Conservation (phyloP, 2,797 vertebrate genomes). For the Pseudopleuronectes americanus region DNA sequence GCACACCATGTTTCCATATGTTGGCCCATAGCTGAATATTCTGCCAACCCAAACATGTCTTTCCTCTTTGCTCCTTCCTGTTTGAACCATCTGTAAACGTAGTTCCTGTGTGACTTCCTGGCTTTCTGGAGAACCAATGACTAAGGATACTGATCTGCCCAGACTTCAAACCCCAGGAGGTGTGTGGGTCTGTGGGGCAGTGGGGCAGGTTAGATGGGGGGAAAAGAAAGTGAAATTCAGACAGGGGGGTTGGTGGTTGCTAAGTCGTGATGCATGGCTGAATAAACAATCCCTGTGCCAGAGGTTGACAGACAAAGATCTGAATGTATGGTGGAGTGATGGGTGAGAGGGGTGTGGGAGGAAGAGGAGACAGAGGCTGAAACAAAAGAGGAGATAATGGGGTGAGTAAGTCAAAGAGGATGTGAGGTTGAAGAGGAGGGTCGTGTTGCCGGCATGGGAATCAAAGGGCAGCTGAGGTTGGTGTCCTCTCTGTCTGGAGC, state of each 20-base stretch:
- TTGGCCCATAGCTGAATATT: background rate
- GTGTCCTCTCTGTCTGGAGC: too few species aligned
- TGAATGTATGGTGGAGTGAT: constrained; percentile 24
- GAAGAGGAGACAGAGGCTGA: too few species aligned
- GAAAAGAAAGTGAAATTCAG: too few species aligned
- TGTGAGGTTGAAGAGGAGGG: too few species aligned
- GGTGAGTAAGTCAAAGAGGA: too few species aligned
- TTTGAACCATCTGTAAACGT: constrained; percentile 42
- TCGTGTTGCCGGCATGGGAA: too few species aligned
- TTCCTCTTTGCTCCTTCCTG: constrained; percentile 39
- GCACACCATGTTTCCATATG: too few species aligned
- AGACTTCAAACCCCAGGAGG: background rate
- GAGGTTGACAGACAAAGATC: constrained; percentile 44
- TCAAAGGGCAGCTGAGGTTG: too few species aligned
- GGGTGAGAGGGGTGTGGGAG: background rate
- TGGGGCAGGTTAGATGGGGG: background rate
- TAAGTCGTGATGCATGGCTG: constrained; percentile 19
- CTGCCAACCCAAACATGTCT: constrained; percentile 11
- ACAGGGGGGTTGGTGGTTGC: background rate
- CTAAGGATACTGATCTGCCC: constrained; percentile 21
- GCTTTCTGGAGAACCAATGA: background rate
- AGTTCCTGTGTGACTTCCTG: constrained; percentile 64
- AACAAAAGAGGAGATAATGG: too few species aligned
- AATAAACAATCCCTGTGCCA: constrained; percentile 21
- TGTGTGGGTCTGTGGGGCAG: background rate